Evolutionary conservation across 1,140 invertebrate genomes (phyloP), one percentile per base, ranked within the genome.

Genomic region (Cheumatopsyche charites): DNA sequence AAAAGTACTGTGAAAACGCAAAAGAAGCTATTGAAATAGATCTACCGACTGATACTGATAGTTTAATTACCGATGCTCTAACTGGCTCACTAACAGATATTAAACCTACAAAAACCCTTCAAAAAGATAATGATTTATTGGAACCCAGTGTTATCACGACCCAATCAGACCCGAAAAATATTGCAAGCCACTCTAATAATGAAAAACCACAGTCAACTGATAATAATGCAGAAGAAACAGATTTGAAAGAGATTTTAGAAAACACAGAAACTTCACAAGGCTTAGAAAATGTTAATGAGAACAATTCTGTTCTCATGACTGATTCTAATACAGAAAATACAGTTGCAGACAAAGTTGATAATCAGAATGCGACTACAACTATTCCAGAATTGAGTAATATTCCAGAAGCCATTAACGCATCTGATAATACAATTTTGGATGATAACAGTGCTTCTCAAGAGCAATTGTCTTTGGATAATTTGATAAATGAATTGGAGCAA

Each of bases 401-500:
- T 73, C 42, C 78, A 77, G 62, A 77, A 42, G 1, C 76, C 55
- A 23, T 19, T 12, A 58, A 58, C 23, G 25, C 61, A n/a, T 65
- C 72, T 0, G 84, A 85, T 4, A 85, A 85, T 66, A 77, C 77
- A 6, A 75, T 19, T 73, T 23, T 81, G 82, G 70, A 77, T 80
- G 17, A 81, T 86, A 69, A 73, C 81, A 19, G 74, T 83, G 9
- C 82, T 83, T n/a, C 84, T 76, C 71, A 75, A 26, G 74, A 75
- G 15, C 74, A 75, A 26, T 47, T 75, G 6, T 70, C 74, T 5
- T 66, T 76, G 26, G 82, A 85, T 41, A 81, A 77, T 63, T 82
- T 84, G 26, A 78, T 85, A 42, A 80, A 81, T n/a, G 83, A 85
- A 26, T 75, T 83, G 9, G 83, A 85, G 41, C 82, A 84, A 70